A percentile compares a stretch with the other conserved stretches of the same genome.
Conservation (phyloP, 2,113 vertebrate species). For the Pluvialis apricaria region DNA sequence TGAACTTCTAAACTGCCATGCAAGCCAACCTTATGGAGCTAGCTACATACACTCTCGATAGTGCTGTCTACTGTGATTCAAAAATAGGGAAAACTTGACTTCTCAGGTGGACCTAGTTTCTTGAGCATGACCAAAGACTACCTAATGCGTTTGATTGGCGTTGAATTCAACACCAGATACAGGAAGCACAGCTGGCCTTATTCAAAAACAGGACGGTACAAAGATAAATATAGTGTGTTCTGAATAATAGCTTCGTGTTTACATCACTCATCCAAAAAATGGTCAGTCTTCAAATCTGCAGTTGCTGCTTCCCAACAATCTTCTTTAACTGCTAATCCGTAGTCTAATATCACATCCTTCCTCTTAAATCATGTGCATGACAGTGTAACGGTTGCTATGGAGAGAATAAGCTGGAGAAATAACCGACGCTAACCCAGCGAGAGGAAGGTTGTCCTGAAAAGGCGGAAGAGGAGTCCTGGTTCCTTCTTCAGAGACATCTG, state of each 20-base stretch:
- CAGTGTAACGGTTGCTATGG: background rate
- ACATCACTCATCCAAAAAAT: background rate
- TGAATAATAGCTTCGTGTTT: background rate
- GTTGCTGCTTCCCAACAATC: background rate
- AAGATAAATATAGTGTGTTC: background rate
- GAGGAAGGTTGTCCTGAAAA: background rate
- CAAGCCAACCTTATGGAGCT: background rate
- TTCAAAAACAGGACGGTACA: background rate
- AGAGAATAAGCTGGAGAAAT: background rate
- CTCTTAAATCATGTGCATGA: background rate
- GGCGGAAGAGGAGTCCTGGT: background rate
- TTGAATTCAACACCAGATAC: background rate
- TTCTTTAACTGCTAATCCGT: background rate
- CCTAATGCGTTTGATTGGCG: background rate
- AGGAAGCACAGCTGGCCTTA: background rate
- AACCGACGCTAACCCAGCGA: background rate
- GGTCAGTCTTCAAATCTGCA: background rate
- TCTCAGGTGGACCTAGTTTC: background rate
- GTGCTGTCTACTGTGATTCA: background rate
- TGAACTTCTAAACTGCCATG: background rate
- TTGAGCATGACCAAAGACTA: background rate
- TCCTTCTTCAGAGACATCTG: background rate
- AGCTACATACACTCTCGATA: background rate
- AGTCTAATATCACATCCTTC: background rate
- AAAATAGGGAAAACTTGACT: background rate